Evolutionary conservation across 2,888 invertebrate genomes (phyloP), one percentile per base, ranked within the genome.

Genomic region (Cosmia pyralina): DNA sequence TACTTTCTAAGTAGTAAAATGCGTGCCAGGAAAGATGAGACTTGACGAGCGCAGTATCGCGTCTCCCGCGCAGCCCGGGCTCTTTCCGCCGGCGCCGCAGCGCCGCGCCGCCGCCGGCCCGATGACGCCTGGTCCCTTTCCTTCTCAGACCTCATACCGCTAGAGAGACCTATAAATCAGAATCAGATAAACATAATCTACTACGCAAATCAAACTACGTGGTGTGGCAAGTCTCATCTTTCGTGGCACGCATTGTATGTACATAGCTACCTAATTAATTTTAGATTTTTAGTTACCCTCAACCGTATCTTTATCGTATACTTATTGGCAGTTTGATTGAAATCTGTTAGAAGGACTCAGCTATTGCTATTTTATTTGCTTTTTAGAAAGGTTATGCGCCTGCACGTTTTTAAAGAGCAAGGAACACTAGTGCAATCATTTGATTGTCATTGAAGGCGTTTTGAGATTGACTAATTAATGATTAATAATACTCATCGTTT

Each of bases 361-460:
- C 7, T 28, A 55, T 55, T 17, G 28, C 1, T 17, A 55, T 38
- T n/a, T n/a, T 38, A 4, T 28, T 28, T 55, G 17, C 55, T 55
- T 17, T 55, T 28, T 15, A 34, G 34, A 55, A 17, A 57, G 6
- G 6, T 11, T 19, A 15, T 19, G 59, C 55, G 76, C 78, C 78
- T 79, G 34, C 2, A 2, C 4, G 4, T 63, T 65, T 48, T 19
- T 53, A 11, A 17, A 38, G 52, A 81, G 78, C 69, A 75, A 63
- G n/a, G 13, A 34, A 13, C 41, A 53, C 41, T 0, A 38, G 17
- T 41, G 22, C 11, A 38, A 48, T 50, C 10, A 6, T 34, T 52
- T 17, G 1, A 44, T 10, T 60, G 38, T 6, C 15, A 46, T 13
- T 4, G 10, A 34, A 67, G 75, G 67, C 75, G 75, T 41, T 52